These are phyloP conservation scores for Onthophagus sagittarius DNA, from an alignment of 2,888 invertebrate species.

Conservation along the genomic window DNA sequence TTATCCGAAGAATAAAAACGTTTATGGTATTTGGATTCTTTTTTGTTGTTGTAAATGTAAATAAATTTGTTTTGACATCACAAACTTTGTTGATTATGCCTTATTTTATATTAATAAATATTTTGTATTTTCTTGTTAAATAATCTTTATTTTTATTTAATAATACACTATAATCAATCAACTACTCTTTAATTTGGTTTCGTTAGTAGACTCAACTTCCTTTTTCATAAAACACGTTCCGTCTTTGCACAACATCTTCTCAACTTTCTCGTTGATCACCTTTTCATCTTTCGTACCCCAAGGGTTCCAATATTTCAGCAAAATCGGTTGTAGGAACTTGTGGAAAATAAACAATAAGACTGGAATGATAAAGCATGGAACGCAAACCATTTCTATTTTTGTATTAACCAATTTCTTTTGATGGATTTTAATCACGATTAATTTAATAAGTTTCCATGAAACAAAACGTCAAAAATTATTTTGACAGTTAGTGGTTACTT, in stretches of 20 bases:
- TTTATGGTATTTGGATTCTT: neutral
- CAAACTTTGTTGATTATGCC: neutral
- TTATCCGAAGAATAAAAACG: neutral
- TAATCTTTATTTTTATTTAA: neutral
- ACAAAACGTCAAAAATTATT: neutral
- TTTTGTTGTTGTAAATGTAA: neutral
- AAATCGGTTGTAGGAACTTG: slow-evolving; percentile 76
- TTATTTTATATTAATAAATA: neutral
- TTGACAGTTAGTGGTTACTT: neutral
- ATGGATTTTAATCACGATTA: neutral
- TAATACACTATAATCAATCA: neutral
- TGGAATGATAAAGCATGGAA: slow-evolving; percentile 83
- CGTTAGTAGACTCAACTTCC: neutral
- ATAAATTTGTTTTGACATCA: neutral
- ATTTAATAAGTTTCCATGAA: neutral
- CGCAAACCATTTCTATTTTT: slow-evolving; percentile 49
- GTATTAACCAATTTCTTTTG: too few species aligned
- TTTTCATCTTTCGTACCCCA: slow-evolving; percentile 59
- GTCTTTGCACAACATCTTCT: slow-evolving; percentile 22
- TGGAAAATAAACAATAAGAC: slow-evolving; percentile 79
- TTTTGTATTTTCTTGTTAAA: neutral
- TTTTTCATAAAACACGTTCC: slow-evolving; percentile 20
- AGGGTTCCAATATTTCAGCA: slow-evolving; percentile 78
- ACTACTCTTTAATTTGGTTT: neutral
- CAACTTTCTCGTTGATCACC: slow-evolving; percentile 21